phyloP scores from a whole-genome alignment of 2,113 vertebrate genomes.

The Phodopus roborovskii region DNA sequence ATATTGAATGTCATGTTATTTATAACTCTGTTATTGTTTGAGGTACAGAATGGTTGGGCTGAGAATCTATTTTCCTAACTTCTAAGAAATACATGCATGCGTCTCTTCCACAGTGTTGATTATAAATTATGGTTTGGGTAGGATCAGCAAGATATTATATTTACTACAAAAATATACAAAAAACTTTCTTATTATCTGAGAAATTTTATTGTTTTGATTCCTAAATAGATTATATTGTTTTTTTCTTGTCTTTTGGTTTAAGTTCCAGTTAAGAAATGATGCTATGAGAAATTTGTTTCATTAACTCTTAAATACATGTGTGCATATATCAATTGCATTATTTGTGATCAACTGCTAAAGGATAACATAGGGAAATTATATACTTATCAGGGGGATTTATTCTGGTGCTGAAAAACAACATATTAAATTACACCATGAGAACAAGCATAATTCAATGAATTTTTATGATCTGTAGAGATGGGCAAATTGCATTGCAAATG shows the following conservation, averaged over 20 bases:
- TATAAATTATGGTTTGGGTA: constrained; percentile 61
- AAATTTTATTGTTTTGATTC: constrained; percentile 52
- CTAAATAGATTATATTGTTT: constrained; percentile 32
- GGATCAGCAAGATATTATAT: constrained; percentile 33
- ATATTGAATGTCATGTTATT: not conserved
- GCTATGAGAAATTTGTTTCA: constrained; percentile 62
- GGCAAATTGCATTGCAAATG: constrained; percentile 80
- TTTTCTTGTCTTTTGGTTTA: constrained; percentile 44
- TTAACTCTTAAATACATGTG: constrained; percentile 69
- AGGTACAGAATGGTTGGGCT: not conserved
- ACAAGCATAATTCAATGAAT: constrained; percentile 84
- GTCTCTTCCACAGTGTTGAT: not conserved
- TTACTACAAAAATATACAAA: constrained; percentile 29
- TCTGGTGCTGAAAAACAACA: constrained; percentile 75
- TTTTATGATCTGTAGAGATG: constrained; percentile 86
- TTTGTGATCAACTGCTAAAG: constrained; percentile 46
- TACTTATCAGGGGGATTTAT: constrained; percentile 68
- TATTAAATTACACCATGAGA: constrained; percentile 81
- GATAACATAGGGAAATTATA: constrained; percentile 69
- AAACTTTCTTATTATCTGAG: constrained; percentile 24
- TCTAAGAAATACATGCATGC: not conserved
- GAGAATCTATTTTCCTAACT: not conserved
- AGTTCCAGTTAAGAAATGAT: constrained; percentile 60
- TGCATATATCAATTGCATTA: constrained; percentile 55
- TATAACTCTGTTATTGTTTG: not conserved